Evolutionary conservation across 1,140 invertebrate species (phyloP).

Genomic region (Drosophila ohnishii): DNA sequence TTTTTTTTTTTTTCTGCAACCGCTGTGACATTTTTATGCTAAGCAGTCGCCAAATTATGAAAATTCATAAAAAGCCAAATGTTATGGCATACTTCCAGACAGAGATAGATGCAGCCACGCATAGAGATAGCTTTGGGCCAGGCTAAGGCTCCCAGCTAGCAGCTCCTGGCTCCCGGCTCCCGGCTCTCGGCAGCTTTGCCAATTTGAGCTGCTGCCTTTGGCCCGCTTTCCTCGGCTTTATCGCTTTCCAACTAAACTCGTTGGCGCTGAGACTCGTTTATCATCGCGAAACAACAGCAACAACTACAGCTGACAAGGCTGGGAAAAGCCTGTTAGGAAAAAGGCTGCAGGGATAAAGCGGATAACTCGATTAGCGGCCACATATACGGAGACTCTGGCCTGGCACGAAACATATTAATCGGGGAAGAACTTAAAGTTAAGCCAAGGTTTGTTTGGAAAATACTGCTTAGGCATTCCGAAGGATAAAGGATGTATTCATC

Average conservation of each 20-base stretch:
- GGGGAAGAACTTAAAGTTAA: neutral
- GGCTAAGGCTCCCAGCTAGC: neutral
- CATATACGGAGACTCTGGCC: neutral
- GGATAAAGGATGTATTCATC: too few species aligned
- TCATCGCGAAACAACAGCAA: constrained; percentile 40
- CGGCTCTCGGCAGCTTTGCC: constrained; percentile 35
- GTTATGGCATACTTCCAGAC: constrained; percentile 69
- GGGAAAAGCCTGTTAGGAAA: constrained; percentile 11
- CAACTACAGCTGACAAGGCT: neutral
- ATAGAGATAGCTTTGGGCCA: neutral
- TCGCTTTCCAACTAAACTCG: constrained; percentile 72
- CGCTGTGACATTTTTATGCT: constrained; percentile 80
- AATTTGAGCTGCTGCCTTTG: constrained; percentile 55
- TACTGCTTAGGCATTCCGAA: too few species aligned
- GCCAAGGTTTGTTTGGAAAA: neutral
- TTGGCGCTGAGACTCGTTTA: constrained; percentile 69
- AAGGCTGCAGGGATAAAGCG: neutral
- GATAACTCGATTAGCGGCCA: constrained; percentile 12
- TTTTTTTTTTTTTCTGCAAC: constrained; percentile 69
- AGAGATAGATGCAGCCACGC: constrained; percentile 24
- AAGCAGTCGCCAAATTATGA: constrained; percentile 79
- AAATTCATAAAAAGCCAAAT: constrained; percentile 79
- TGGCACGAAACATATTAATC: neutral
- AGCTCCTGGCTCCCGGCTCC: neutral
- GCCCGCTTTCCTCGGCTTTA: constrained; percentile 42